Evolutionary conservation across 2,113 vertebrate genomes (phyloP).

Genomic region (Panthera tigris): DNA sequence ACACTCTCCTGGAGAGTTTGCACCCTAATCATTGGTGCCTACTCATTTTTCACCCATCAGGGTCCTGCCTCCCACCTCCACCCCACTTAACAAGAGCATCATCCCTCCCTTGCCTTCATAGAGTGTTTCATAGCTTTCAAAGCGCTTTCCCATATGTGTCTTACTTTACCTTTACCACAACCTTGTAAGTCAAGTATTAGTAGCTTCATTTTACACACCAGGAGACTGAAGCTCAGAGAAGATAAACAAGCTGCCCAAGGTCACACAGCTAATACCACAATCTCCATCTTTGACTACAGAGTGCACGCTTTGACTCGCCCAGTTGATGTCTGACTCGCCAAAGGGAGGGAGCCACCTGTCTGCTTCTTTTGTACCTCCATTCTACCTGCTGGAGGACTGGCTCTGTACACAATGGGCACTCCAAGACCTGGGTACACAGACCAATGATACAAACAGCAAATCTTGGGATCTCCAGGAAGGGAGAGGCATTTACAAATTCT

Average conservation of each 20-base stretch:
- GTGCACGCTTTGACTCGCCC: neutral
- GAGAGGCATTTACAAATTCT: neutral
- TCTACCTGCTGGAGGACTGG: neutral
- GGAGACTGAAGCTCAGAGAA: slow-evolving; percentile 55
- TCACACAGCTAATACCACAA: slow-evolving; percentile 40
- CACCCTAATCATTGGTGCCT: neutral
- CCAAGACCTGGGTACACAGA: neutral
- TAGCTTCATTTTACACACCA: slow-evolving; percentile 39
- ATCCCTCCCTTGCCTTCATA: slow-evolving; percentile 11
- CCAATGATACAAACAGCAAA: neutral
- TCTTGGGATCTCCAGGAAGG: slow-evolving; percentile 17
- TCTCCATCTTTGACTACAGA: slow-evolving; percentile 36
- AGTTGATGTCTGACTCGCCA: neutral
- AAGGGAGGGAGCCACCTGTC: neutral
- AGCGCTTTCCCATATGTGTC: neutral
- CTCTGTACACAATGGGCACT: neutral
- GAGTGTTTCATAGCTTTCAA: slow-evolving; percentile 37
- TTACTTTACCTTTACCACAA: slow-evolving; percentile 30
- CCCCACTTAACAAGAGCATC: neutral
- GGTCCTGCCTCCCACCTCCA: neutral
- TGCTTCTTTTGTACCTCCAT: slow-evolving; percentile 12
- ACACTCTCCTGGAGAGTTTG: neutral
- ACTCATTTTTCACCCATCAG: neutral
- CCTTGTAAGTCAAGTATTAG: slow-evolving; percentile 1
- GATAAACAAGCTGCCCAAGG: slow-evolving; percentile 47